A percentile compares a stretch with the other conserved stretches of the same genome.
Conservation (phyloP, 2,113 vertebrate species). For the Cryptoleucopteryx plumbea region DNA sequence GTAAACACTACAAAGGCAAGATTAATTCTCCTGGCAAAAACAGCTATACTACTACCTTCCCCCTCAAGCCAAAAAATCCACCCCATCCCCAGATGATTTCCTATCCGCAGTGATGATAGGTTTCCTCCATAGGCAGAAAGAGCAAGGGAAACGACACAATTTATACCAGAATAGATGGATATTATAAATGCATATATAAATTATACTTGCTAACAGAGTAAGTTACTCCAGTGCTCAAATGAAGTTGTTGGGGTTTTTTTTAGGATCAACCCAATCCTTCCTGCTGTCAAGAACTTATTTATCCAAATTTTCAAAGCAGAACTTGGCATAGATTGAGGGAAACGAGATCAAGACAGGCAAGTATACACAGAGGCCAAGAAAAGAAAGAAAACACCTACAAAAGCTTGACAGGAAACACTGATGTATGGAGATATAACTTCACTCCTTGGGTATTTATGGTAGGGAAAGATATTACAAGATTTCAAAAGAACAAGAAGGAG, state of each 20-base stretch:
- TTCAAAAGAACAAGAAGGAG: background rate
- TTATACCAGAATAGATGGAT: background rate
- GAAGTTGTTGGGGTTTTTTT: background rate
- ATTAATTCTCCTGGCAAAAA: background rate
- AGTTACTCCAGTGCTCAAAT: background rate
- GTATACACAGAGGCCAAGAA: fast-evolving
- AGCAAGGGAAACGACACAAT: background rate
- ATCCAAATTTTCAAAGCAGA: background rate
- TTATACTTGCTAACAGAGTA: background rate
- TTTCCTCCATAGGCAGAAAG: background rate
- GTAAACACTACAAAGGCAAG: background rate
- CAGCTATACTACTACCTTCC: background rate
- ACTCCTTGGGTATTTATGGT: background rate
- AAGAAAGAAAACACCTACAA: background rate
- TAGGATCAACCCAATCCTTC: background rate
- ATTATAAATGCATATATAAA: background rate
- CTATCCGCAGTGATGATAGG: background rate
- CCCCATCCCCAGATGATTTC: background rate
- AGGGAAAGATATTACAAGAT: background rate
- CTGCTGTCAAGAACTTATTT: background rate
- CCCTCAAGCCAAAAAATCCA: background rate
- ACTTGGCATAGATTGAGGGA: background rate
- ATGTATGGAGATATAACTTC: background rate
- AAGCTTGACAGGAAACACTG: background rate
- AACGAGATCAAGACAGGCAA: background rate